phyloP scores from a whole-genome alignment of 2,113 vertebrate species.

The Festucalex cinctus region DNA sequence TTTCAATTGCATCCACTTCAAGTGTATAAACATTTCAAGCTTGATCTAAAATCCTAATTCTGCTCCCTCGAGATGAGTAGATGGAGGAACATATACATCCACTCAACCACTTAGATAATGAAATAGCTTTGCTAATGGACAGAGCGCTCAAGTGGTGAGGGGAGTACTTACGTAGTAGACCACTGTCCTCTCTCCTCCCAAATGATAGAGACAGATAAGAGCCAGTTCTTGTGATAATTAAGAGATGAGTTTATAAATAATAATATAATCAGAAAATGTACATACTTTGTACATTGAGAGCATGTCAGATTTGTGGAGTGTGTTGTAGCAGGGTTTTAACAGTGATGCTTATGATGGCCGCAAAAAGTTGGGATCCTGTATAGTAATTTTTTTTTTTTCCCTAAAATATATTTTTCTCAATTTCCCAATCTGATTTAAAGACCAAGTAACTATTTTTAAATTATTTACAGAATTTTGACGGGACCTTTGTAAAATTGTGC shows the following conservation, averaged over 20 bases:
- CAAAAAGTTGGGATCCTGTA: no score
- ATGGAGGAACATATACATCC: background rate
- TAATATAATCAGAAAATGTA: background rate
- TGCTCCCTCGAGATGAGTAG: conserved; percentile 10
- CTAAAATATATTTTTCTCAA: no score
- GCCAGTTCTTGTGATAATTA: background rate
- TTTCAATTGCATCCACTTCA: conserved; percentile 15
- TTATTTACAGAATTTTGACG: no score
- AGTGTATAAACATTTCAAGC: conserved; percentile 32
- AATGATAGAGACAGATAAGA: conserved; percentile 6
- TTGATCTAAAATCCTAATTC: conserved; percentile 14
- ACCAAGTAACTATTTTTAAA: no score
- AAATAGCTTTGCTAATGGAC: conserved; percentile 61
- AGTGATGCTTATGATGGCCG: no score
- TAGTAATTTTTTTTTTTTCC: no score
- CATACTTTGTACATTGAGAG: background rate
- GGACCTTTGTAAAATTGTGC: no score
- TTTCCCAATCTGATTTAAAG: no score
- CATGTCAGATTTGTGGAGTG: background rate
- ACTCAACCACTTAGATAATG: conserved; percentile 53
- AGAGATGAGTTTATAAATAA: background rate
- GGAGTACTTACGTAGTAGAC: conserved; percentile 27
- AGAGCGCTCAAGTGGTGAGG: conserved; percentile 21
- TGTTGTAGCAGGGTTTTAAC: no score
- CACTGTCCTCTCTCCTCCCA: conserved; percentile 2